Evolutionary conservation across 2,113 vertebrate genomes (phyloP).

Genomic region (Pluvialis apricaria): DNA sequence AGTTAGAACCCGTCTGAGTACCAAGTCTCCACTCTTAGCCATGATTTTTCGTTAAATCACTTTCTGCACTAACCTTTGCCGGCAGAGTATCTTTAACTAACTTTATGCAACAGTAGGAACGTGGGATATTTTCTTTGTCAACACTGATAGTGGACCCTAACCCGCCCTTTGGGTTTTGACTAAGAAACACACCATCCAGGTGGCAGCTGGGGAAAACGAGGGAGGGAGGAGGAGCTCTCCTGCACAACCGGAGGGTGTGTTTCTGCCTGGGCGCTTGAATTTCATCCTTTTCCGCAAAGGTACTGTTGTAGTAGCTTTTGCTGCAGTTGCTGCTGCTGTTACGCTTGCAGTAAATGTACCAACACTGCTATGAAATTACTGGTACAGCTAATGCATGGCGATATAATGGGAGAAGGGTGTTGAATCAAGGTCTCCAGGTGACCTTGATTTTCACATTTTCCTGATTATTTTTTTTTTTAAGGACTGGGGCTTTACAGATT

Average conservation of each 20-base stretch:
- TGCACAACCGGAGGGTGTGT: accelerated
- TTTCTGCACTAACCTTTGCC: not conserved
- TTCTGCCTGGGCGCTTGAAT: not conserved
- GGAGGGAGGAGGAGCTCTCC: not conserved
- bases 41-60: not conserved
- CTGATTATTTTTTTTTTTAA: not conserved
- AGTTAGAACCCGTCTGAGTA: not conserved
- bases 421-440: not conserved
- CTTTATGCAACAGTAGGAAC: not conserved
- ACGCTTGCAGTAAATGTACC: not conserved
- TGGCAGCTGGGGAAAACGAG: accelerated
- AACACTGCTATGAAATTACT: not conserved
- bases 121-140: not conserved
- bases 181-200: not conserved
- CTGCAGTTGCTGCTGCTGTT: not conserved
- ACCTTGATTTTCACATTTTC: not conserved
- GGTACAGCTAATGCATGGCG: not conserved
- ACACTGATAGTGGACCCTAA: not conserved
- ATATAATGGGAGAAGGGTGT: not conserved
- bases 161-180: not conserved
- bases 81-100: not conserved
- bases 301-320: not conserved
- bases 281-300: not conserved
- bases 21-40: not conserved
- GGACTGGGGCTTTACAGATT: not conserved